Percentiles rank a stretch among this genome's conserved stretches.
phyloP scores from a whole-genome alignment of 1,140 invertebrate species.

The Orius insidiosus region DNA sequence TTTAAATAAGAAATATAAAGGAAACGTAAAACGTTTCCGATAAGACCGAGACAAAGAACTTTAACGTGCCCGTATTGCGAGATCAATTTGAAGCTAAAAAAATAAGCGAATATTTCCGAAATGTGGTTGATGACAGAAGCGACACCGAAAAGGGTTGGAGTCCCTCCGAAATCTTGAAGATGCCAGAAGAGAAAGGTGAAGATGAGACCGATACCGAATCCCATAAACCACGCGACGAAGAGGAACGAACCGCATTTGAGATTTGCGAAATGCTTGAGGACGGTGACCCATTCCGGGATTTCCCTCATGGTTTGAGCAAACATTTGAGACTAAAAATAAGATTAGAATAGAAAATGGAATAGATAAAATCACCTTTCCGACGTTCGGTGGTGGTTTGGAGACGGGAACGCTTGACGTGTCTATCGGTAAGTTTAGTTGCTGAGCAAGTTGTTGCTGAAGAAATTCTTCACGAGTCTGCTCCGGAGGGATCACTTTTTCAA shows the following conservation, averaged over 20 bases:
- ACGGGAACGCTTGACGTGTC: slow-evolving; percentile 35
- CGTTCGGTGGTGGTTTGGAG: slow-evolving; percentile 24
- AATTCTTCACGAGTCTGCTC: slow-evolving; percentile 43
- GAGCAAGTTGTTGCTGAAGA: slow-evolving; percentile 59
- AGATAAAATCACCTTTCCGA: slow-evolving; percentile 39
- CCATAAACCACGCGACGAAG: slow-evolving; percentile 97
- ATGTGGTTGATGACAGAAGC: slow-evolving; percentile 98
- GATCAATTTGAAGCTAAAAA: slow-evolving; percentile 93
- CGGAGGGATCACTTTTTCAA: slow-evolving; percentile 26
- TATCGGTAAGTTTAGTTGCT: slow-evolving; percentile 59
- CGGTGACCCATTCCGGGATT: slow-evolving; percentile 82
- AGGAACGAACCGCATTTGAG: slow-evolving; percentile 84
- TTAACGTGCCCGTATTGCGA: slow-evolving; percentile 87
- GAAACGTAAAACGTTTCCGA: slow-evolving; percentile 87
- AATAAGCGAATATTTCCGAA: slow-evolving; percentile 96
- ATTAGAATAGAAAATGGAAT: background rate
- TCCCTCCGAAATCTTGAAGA: slow-evolving; percentile 87
- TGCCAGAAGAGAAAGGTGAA: slow-evolving; percentile 99
- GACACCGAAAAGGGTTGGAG: slow-evolving; percentile 92
- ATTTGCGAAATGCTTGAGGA: slow-evolving; percentile 77
- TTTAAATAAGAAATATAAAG: slow-evolving; percentile 87
- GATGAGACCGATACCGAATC: slow-evolving; percentile 96
- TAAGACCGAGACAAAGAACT: slow-evolving; percentile 80
- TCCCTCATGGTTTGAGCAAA: slow-evolving; percentile 83
- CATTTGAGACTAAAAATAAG: slow-evolving; percentile 58